A percentile compares a stretch with the other conserved stretches of the same genome.
Conservation (phyloP, 2,888 invertebrate species). For the Lasius fuliginosus region DNA sequence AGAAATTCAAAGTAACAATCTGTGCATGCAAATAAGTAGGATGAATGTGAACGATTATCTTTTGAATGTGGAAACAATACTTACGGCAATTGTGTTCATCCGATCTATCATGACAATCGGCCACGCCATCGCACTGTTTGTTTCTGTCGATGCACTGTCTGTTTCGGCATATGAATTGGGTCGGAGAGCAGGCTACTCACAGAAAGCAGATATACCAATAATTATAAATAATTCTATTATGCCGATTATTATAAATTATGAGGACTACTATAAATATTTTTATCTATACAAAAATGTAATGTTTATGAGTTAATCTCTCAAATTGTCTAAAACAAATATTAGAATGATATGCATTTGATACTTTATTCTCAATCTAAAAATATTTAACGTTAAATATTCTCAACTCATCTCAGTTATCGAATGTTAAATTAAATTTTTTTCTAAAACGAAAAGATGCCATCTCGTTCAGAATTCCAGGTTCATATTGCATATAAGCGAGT, state of each 20-base stretch:
- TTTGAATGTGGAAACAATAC: constrained; percentile 66
- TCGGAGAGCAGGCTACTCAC: constrained; percentile 87
- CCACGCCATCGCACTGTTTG: constrained; percentile 88
- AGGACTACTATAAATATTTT: not conserved
- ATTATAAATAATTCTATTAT: not conserved
- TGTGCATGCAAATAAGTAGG: constrained; percentile 17
- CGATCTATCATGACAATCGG: constrained; percentile 88
- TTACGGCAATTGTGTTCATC: constrained; percentile 90
- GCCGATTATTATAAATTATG: not conserved
- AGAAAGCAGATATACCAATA: constrained; percentile 38
- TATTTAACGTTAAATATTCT: not conserved
- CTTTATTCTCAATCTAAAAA: not conserved
- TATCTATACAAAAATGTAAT: not conserved
- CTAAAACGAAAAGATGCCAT: not conserved
- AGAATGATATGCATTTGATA: not conserved
- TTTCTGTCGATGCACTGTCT: constrained; percentile 87
- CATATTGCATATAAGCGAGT: constrained; percentile 16
- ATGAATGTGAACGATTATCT: constrained; percentile 12
- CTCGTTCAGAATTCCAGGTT: constrained; percentile 12
- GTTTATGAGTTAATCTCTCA: not conserved
- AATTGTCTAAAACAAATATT: not conserved
- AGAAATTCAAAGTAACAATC: not conserved
- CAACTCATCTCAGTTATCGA: not conserved
- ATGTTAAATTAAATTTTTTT: constrained; percentile 8
- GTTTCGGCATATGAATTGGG: constrained; percentile 89